These are phyloP conservation scores for Dasysyrphus tricinctus DNA, from an alignment of 2,888 invertebrate species.

Conservation along the genomic window DNA sequence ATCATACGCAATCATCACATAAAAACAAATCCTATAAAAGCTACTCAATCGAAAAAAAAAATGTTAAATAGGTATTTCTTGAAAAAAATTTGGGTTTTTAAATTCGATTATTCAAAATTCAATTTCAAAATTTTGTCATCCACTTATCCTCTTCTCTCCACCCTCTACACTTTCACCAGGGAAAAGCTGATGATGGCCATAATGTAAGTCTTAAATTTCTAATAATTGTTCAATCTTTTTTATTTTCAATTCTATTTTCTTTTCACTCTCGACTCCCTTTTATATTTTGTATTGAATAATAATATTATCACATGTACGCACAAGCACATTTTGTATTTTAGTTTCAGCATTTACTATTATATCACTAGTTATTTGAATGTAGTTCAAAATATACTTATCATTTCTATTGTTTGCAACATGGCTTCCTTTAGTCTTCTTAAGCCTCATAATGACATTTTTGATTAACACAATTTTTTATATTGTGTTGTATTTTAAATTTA, in stretches of 20 bases:
- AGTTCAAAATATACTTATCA: constrained; percentile 40
- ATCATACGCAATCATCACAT: constrained; percentile 45
- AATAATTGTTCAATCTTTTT: constrained; percentile 46
- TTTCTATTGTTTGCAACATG: constrained; percentile 44
- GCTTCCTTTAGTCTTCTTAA: background rate
- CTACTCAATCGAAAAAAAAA: constrained; percentile 31
- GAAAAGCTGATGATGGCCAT: constrained; percentile 74
- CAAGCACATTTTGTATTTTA: constrained; percentile 55
- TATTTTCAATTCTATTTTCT: constrained; percentile 32
- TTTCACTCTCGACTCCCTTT: constrained; percentile 55
- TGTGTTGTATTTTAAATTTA: background rate
- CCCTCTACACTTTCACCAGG: constrained; percentile 67
- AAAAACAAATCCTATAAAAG: constrained; percentile 18
- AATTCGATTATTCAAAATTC: constrained; percentile 59
- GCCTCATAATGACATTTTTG: background rate
- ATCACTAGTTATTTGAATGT: constrained; percentile 50
- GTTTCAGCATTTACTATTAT: constrained; percentile 20
- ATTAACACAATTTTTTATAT: background rate
- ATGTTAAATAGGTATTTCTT: constrained; percentile 13
- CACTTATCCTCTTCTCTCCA: constrained; percentile 68
- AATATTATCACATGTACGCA: constrained; percentile 28
- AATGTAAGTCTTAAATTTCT: constrained; percentile 68
- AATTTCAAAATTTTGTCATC: constrained; percentile 72
- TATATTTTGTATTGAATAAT: constrained; percentile 2
- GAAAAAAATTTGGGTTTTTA: constrained; percentile 48